Evolutionary conservation across 2,113 vertebrate genomes (phyloP).

Genomic region (Crocuta crocuta): DNA sequence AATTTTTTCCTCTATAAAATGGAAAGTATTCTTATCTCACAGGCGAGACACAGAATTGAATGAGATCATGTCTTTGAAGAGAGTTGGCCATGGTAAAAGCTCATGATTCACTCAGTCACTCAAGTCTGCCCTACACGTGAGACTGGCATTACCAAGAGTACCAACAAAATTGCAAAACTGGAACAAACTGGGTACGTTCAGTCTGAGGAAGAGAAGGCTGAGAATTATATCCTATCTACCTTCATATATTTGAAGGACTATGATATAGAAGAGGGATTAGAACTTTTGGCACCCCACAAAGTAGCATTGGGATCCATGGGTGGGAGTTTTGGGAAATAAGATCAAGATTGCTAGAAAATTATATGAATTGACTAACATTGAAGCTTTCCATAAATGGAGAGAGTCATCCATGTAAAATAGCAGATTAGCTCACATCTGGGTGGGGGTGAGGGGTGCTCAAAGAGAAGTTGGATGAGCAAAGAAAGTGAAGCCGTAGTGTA

Average conservation of each 20-base stretch:
- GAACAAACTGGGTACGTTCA: neutral
- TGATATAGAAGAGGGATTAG: neutral
- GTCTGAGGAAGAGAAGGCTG: neutral
- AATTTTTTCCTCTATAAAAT: slow-evolving; percentile 23
- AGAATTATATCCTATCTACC: neutral
- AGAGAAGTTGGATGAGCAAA: neutral
- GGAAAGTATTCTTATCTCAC: slow-evolving; percentile 17
- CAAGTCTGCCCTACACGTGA: neutral
- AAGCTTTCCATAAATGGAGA: neutral
- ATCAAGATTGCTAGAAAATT: neutral
- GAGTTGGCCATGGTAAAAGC: neutral
- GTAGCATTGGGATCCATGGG: neutral
- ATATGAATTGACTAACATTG: neutral
- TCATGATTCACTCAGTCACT: neutral
- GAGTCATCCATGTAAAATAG: neutral
- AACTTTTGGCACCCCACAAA: neutral
- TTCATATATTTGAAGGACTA: neutral
- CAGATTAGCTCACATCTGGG: neutral
- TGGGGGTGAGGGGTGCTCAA: neutral
- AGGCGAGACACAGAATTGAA: neutral
- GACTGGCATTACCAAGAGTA: neutral
- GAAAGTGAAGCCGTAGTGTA: neutral
- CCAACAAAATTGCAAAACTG: neutral
- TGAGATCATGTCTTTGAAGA: slow-evolving; percentile 31
- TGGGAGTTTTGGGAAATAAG: neutral